A percentile compares a stretch with the other conserved stretches of the same genome.
These are phyloP conservation scores for Hylomyscus alleni DNA, from an alignment of 2,797 vertebrate genomes.

Conservation along the genomic window DNA sequence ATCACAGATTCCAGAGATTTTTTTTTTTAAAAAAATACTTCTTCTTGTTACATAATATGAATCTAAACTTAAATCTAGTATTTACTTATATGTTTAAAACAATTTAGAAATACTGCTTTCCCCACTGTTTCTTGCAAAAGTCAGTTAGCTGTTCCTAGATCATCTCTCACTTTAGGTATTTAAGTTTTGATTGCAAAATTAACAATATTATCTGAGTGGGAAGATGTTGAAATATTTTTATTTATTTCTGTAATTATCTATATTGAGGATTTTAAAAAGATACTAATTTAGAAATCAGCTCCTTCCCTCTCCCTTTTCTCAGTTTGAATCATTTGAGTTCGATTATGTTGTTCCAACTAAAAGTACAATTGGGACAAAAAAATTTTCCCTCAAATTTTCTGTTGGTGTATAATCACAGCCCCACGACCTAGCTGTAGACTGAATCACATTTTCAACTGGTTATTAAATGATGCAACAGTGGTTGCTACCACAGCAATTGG, in stretches of 20 bases:
- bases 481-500: not conserved
- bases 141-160: constrained; percentile 15
- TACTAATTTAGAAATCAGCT: not conserved
- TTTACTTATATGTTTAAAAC: constrained; percentile 46
- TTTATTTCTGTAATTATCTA: not conserved
- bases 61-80: constrained; percentile 53
- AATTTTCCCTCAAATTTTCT: not conserved
- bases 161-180: not conserved
- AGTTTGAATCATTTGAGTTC: not conserved
- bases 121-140: not conserved
- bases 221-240: not conserved
- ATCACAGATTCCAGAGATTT: not conserved
- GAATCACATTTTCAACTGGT: not conserved
- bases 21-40: not conserved
- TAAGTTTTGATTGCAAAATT: constrained; percentile 5
- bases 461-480: not conserved
- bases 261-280: not conserved
- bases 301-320: not conserved
- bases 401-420: not conserved
- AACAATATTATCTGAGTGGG: not conserved
- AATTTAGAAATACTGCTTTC: constrained; percentile 35
- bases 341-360: not conserved
- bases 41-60: not conserved
- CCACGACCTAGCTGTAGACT: not conserved
- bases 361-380: not conserved